phyloP scores from a whole-genome alignment of 2,797 vertebrate genomes.

The Miichthys miiuy region DNA sequence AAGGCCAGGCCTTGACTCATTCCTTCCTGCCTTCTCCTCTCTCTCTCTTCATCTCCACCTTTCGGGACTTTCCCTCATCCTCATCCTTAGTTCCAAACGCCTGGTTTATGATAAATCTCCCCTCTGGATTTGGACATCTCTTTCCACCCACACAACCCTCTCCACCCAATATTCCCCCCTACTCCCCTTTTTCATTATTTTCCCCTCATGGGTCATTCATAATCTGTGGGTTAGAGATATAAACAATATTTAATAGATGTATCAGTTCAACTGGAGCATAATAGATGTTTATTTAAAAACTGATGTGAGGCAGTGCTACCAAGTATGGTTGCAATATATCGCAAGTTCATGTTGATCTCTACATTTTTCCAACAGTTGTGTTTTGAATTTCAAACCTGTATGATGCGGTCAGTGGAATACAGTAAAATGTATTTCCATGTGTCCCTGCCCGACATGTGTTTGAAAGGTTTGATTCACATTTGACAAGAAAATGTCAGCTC shows the following conservation, averaged over 20 bases:
- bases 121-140: constrained; percentile 29
- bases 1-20: constrained; percentile 57
- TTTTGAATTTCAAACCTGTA: background rate
- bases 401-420: background rate
- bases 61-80: constrained; percentile 63
- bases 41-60: constrained; percentile 64
- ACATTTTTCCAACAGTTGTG: background rate
- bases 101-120: constrained; percentile 58
- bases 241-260: constrained; percentile 7
- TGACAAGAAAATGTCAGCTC: background rate
- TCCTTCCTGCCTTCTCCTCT: constrained; percentile 56
- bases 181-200: background rate
- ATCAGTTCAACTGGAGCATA: background rate
- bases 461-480: constrained; percentile 10
- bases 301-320: background rate
- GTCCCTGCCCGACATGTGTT: constrained; percentile 4
- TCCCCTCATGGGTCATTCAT: constrained; percentile 7
- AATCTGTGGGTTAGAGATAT: background rate
- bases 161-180: constrained; percentile 15
- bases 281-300: constrained; percentile 7
- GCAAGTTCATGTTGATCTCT: background rate
- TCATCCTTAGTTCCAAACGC: constrained; percentile 26
- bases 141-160: constrained; percentile 42
- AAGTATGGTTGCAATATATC: background rate
- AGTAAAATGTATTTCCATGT: background rate